Percentiles rank a stretch among this genome's conserved stretches.
Conservation (phyloP, 2,797 vertebrate species). For the Pteropus rufus region DNA sequence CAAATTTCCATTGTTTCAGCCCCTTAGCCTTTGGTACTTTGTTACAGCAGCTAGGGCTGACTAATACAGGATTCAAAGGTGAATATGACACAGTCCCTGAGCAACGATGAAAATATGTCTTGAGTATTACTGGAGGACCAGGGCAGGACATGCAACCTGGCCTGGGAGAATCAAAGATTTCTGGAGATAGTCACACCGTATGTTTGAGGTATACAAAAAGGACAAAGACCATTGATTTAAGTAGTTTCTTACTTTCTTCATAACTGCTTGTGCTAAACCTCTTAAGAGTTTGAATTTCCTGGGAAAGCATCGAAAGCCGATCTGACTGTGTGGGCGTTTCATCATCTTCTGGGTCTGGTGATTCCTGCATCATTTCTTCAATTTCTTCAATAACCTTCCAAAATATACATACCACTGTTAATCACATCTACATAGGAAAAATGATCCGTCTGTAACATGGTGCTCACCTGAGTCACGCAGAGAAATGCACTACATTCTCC, state of each 20-base stretch:
- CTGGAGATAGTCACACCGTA: not conserved
- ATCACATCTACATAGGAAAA: not conserved
- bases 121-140: accelerated
- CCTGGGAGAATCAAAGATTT: not conserved
- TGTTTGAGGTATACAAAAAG: not conserved
- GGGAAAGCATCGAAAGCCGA: conserved; percentile 91
- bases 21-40: not conserved
- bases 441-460: accelerated
- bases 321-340: conserved; percentile 92
- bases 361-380: conserved; percentile 99
- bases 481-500: not conserved
- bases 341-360: conserved; percentile 94
- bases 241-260: conserved; percentile 90
- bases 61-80: not conserved
- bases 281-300: conserved; percentile 91
- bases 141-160: accelerated
- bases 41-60: not conserved
- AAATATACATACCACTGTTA: conserved; percentile 48
- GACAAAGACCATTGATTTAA: not conserved
- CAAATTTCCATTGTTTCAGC: not conserved
- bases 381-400: conserved; percentile 98
- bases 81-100: not conserved
- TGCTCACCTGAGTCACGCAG: not conserved
- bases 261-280: conserved; percentile 92
- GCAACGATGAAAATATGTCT: not conserved